Evolutionary conservation across 2,113 vertebrate genomes (phyloP).

Genomic region (Periophthalmodon schlosseri): DNA sequence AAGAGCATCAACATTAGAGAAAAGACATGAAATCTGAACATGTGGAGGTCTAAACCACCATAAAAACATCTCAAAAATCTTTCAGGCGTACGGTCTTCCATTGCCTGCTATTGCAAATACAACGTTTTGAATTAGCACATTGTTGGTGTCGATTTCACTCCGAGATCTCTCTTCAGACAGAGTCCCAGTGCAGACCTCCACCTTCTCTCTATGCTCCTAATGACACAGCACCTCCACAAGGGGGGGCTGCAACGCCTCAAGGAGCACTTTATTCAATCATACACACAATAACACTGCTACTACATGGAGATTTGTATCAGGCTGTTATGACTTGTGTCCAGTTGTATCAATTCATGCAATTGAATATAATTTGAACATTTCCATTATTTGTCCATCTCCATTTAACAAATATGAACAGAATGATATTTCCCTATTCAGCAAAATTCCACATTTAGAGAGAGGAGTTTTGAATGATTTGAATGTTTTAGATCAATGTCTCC

Average conservation of each 20-base stretch:
- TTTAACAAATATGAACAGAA: no score
- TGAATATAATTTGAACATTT: no score
- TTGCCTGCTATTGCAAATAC: no score
- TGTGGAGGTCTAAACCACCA: no score
- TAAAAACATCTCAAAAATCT: no score
- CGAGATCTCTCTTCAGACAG: slow-evolving; percentile 8
- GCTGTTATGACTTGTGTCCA: not conserved
- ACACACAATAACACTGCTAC: not conserved
- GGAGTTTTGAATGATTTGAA: not conserved
- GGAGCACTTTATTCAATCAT: slow-evolving; percentile 14
- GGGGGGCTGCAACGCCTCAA: slow-evolving; percentile 53
- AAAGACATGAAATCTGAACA: no score
- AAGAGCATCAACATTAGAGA: no score
- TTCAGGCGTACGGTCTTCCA: no score
- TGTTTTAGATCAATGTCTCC: not conserved
- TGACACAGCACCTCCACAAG: slow-evolving; percentile 52
- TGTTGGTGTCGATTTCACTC: slow-evolving; percentile 21
- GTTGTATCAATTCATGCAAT: not conserved
- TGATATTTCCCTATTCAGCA: not conserved
- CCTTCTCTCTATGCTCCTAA: slow-evolving; percentile 38
- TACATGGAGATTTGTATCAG: not conserved
- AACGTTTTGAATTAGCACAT: not conserved
- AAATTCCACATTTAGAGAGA: not conserved
- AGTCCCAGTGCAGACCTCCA: slow-evolving; percentile 41
- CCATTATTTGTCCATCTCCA: no score